Percentiles rank a stretch among this genome's conserved stretches.
These are phyloP conservation scores for Columba livia DNA, from an alignment of 2,113 vertebrate genomes.

Conservation along the genomic window DNA sequence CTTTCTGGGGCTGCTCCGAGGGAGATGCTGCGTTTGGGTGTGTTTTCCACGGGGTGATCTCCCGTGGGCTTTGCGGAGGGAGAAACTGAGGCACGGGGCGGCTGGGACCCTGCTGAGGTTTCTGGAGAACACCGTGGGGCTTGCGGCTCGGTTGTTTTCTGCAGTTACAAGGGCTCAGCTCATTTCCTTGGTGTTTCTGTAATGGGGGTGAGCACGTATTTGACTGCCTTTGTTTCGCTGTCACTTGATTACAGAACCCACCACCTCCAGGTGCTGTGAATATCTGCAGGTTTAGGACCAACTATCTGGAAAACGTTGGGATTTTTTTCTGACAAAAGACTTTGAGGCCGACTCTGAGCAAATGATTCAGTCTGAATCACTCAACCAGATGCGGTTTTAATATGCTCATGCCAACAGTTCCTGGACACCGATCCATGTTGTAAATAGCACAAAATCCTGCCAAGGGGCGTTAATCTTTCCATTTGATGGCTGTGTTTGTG, in stretches of 20 bases:
- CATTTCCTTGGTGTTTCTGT: not conserved
- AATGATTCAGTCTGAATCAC: not conserved
- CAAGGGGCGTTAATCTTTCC: not conserved
- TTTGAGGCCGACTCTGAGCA: not conserved
- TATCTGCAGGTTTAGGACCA: not conserved
- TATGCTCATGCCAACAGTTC: constrained; percentile 13
- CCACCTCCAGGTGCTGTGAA: not conserved
- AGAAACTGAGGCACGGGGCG: not conserved
- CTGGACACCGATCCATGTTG: not conserved
- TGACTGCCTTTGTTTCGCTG: not conserved
- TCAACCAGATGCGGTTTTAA: constrained; percentile 7
- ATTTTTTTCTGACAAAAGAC: not conserved
- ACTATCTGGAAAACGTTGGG: not conserved
- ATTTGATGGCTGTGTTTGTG: not conserved
- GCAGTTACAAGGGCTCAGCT: not conserved
- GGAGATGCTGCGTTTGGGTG: fast-evolving
- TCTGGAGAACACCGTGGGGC: not conserved
- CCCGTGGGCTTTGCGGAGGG: not conserved
- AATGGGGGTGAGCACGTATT: not conserved
- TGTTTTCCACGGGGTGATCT: not conserved
- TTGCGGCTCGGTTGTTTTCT: not conserved
- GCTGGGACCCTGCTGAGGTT: not conserved
- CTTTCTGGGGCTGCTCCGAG: not conserved
- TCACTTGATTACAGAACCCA: not conserved
- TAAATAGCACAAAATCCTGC: constrained; percentile 25